Conservation (phyloP, 2,797 vertebrate genomes). For the Bryconaethiops microstoma region DNA sequence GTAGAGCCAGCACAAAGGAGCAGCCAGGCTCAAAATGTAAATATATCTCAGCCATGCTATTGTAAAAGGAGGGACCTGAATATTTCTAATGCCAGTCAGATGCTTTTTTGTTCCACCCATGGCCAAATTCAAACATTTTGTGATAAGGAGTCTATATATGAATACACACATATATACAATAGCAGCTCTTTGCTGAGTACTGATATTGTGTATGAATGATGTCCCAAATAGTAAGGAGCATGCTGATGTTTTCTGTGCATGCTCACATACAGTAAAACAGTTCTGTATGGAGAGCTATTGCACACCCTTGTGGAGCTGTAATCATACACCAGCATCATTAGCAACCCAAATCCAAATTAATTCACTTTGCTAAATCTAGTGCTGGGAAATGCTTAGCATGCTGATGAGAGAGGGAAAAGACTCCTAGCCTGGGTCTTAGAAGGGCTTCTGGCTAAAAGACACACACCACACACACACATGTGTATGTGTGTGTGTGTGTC, state of each 20-base stretch:
- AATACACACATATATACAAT: too few species aligned
- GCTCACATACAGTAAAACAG: slow-evolving; percentile 72
- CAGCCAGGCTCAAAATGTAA: slow-evolving; percentile 87
- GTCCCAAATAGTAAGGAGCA: slow-evolving; percentile 30
- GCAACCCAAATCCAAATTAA: slow-evolving; percentile 99
- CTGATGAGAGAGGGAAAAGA: slow-evolving; percentile 85
- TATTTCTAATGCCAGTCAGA: slow-evolving; percentile 59
- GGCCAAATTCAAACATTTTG: slow-evolving; percentile 51
- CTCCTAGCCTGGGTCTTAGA: slow-evolving; percentile 24
- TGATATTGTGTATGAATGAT: slow-evolving; percentile 22
- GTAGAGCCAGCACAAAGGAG: slow-evolving; percentile 92
- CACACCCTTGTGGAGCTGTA: slow-evolving; percentile 89
- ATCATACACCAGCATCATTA: slow-evolving; percentile 94
- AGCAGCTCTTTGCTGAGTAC: slow-evolving; percentile 32
- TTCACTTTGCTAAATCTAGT: slow-evolving; percentile 99
- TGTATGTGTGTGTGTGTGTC: slow-evolving; percentile 4
- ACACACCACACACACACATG: too few species aligned
- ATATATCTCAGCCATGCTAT: slow-evolving; percentile 84
- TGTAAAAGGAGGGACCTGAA: slow-evolving; percentile 59
- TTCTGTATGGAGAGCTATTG: slow-evolving; percentile 69
- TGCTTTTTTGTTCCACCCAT: slow-evolving; percentile 44
- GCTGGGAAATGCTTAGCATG: slow-evolving; percentile 91
- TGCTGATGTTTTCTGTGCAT: slow-evolving; percentile 18
- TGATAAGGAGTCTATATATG: slow-evolving; percentile 22
- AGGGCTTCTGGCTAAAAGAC: slow-evolving; percentile 82